Evolutionary conservation across 30 jellyfish, hydroid and myxozoan genomes (phyloP).

Genomic region (Cassiopea xamachana): DNA sequence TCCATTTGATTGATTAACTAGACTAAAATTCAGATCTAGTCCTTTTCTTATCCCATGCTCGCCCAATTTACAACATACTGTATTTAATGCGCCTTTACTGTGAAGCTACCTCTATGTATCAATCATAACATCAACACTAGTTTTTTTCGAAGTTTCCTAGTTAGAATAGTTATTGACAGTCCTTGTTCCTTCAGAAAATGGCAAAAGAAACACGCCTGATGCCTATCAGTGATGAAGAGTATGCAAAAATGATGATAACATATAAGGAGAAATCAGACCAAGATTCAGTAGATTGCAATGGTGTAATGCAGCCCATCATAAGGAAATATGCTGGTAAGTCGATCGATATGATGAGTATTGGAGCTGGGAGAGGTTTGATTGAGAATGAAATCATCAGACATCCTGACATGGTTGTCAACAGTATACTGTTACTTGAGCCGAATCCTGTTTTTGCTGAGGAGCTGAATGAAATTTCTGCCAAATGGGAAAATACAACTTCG

Average conservation of each 20-base stretch:
- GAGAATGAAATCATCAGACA: slow-evolving; percentile 6
- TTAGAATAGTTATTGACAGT: too few relatives aligned
- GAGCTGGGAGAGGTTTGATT: slow-evolving; percentile 5
- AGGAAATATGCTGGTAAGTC: neutral
- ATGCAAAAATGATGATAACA: neutral
- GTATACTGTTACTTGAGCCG: slow-evolving; percentile 18
- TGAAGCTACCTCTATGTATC: too few relatives aligned
- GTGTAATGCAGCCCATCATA: neutral
- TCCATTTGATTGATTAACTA: too few relatives aligned
- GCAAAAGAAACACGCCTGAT: neutral
- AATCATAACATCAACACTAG: too few relatives aligned
- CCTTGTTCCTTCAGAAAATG: too few relatives aligned
- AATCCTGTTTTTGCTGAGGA: neutral
- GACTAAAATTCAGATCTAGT: too few relatives aligned
- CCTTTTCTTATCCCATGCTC: too few relatives aligned
- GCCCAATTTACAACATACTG: too few relatives aligned
- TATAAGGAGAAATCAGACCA: neutral
- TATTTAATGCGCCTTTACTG: too few relatives aligned
- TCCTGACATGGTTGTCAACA: neutral
- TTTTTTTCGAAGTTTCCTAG: too few relatives aligned
- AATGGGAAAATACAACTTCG: neutral
- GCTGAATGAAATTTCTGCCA: neutral
- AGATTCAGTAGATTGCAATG: neutral
- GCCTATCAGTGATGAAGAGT: neutral
- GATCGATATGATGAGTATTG: neutral